Evolutionary conservation across 2,888 invertebrate genomes (phyloP).

Genomic region (Nemotelus nigrinus): DNA sequence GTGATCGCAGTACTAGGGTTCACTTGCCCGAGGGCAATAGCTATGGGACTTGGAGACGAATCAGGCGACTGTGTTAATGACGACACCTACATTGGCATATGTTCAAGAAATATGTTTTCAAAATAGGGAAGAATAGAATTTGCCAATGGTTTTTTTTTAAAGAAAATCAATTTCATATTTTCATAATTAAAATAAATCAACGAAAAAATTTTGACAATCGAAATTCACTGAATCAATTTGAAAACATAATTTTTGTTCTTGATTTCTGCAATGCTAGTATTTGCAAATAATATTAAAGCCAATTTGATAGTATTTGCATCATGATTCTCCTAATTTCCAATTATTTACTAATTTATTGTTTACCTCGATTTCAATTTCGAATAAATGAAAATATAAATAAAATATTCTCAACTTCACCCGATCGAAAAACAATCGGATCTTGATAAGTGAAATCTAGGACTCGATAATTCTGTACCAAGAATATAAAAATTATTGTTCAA

Average conservation of each 20-base stretch:
- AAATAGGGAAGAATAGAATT: conserved; percentile 45
- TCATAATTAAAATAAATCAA: conserved; percentile 10
- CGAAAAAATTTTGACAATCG: conserved; percentile 11
- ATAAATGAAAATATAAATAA: too few relatives aligned
- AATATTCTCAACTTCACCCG: too few relatives aligned
- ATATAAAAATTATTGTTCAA: too few relatives aligned
- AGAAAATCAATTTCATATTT: background rate
- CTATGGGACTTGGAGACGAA: conserved; percentile 87
- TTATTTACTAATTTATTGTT: too few relatives aligned
- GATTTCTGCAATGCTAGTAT: too few relatives aligned
- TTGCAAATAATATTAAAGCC: too few relatives aligned
- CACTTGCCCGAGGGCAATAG: conserved; percentile 75
- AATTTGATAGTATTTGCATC: too few relatives aligned
- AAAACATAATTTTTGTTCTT: background rate
- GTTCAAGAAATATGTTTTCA: conserved; percentile 47
- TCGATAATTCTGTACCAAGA: too few relatives aligned
- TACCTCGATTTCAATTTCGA: too few relatives aligned
- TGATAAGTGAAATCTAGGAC: too few relatives aligned
- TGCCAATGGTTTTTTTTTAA: conserved; percentile 13
- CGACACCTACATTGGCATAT: conserved; percentile 67
- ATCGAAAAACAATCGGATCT: too few relatives aligned
- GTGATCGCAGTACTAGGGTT: conserved; percentile 63
- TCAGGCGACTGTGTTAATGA: conserved; percentile 91
- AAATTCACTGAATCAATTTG: conserved; percentile 4
- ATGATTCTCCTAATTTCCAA: too few relatives aligned